These are phyloP conservation scores for Haemorhous mexicanus DNA, from an alignment of 2,113 vertebrate genomes.

Conservation along the genomic window DNA sequence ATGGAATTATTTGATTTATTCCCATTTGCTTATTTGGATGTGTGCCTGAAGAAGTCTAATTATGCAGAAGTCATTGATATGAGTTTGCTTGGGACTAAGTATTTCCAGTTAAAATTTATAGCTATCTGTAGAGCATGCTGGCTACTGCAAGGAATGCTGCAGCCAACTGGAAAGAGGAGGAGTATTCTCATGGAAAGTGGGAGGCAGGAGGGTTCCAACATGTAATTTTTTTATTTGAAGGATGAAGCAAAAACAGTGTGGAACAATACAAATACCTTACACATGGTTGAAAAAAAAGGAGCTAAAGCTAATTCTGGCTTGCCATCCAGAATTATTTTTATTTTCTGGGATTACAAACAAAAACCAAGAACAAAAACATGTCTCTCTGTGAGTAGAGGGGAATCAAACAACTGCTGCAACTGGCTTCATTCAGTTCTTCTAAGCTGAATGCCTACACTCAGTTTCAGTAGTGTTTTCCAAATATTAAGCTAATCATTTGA, in stretches of 20 bases:
- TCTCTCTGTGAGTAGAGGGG: fast-evolving
- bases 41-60: not conserved
- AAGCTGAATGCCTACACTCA: not conserved
- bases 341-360: not conserved
- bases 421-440: not conserved
- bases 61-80: not conserved
- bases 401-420: not conserved
- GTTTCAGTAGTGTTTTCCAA: not conserved
- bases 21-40: not conserved
- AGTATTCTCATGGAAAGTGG: not conserved
- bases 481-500: not conserved
- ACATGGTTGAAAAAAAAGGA: not conserved
- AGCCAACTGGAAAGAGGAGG: not conserved
- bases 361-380: not conserved
- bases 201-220: not conserved
- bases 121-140: not conserved
- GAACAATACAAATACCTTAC: not conserved
- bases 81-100: not conserved
- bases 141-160: not conserved
- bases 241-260: not conserved
- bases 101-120: not conserved
- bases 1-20: not conserved
- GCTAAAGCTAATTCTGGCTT: not conserved
- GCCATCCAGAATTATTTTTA: not conserved
- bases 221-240: not conserved